A percentile compares a stretch with the other conserved stretches of the same genome.
Conservation (phyloP, 2,888 invertebrate species). For the Ischnura elegans region DNA sequence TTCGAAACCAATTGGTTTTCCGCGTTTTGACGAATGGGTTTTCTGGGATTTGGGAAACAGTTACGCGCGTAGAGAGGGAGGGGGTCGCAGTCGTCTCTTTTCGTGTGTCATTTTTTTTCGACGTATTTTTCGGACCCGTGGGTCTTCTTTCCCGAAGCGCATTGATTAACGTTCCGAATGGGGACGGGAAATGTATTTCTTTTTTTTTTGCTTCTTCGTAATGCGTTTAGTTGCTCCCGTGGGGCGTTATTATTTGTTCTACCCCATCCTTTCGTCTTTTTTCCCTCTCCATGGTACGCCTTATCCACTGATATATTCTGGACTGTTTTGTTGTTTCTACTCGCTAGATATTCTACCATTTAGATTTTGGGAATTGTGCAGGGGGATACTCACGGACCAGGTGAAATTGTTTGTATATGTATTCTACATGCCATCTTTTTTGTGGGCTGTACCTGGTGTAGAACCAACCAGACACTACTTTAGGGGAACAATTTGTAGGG, state of each 20-base stretch:
- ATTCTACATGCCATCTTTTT: no score
- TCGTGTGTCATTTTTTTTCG: neutral
- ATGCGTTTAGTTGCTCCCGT: constrained; percentile 2
- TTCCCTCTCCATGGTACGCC: neutral
- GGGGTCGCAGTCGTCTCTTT: neutral
- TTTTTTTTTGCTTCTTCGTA: neutral
- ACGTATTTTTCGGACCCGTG: neutral
- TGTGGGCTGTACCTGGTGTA: no score
- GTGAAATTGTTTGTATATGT: no score
- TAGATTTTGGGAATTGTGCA: no score
- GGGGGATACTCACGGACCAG: no score
- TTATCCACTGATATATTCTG: neutral
- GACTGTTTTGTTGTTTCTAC: neutral
- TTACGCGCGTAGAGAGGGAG: no score
- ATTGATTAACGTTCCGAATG: constrained; percentile 29
- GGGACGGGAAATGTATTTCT: neutral
- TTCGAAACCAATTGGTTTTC: neutral
- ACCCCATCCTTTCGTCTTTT: no score
- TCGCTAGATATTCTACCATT: neutral
- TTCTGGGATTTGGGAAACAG: constrained; percentile 29
- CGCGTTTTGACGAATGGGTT: constrained; percentile 22
- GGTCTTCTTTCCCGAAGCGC: neutral
- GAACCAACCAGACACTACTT: no score
- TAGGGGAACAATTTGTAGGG: no score
- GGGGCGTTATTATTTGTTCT: no score